A percentile compares a stretch with the other conserved stretches of the same genome.
phyloP scores from a whole-genome alignment of 2,797 vertebrate genomes.

The Tenualosa thibaudeaui region DNA sequence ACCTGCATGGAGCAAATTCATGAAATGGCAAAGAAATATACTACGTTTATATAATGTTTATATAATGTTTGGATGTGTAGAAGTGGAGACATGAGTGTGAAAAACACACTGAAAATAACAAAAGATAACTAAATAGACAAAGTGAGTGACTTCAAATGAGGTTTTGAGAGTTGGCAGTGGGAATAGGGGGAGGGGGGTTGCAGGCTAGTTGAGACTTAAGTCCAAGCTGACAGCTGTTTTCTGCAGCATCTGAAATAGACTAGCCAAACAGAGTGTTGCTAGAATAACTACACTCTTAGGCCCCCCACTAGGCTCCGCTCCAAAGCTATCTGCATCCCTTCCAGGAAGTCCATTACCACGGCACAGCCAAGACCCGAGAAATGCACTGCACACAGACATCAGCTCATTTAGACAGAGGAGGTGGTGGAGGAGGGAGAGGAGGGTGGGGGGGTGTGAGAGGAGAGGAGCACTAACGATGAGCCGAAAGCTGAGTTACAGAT shows the following conservation, averaged over 20 bases:
- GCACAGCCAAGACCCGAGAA: background rate
- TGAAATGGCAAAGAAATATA: background rate
- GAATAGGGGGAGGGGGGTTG: too few species aligned
- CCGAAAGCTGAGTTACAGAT: background rate
- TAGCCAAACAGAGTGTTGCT: background rate
- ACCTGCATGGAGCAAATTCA: constrained; percentile 64
- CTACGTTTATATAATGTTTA: too few species aligned
- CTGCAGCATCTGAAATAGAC: background rate
- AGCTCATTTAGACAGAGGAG: background rate
- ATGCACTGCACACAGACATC: background rate
- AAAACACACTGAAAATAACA: too few species aligned
- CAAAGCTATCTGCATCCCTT: background rate
- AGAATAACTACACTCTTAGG: background rate
- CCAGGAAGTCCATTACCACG: constrained; percentile 7
- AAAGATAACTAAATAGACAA: too few species aligned
- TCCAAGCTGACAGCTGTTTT: too few species aligned
- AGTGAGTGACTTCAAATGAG: too few species aligned
- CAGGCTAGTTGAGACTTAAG: too few species aligned
- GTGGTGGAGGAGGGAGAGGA: background rate
- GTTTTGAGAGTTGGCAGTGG: too few species aligned
- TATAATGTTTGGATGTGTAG: too few species aligned
- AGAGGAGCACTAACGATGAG: background rate
- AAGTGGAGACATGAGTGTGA: too few species aligned
- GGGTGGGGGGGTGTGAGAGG: background rate
- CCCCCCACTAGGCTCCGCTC: background rate